These are phyloP conservation scores for Mya arenaria DNA, from an alignment of 1,140 invertebrate species.

Conservation along the genomic window DNA sequence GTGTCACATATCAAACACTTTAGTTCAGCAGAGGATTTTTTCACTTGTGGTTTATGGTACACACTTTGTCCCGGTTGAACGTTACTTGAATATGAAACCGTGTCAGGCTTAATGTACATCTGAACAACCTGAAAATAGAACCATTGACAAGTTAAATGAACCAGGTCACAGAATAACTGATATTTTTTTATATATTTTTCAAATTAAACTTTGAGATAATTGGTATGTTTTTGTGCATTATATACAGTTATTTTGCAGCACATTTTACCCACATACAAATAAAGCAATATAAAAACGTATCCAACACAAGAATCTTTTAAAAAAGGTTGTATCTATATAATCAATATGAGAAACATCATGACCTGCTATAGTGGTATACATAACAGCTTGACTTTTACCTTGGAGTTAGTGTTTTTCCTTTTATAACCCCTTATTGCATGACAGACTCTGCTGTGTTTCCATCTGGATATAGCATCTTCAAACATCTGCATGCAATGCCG, in stretches of 20 bases:
- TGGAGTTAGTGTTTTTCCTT: slow-evolving; percentile 43
- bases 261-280: too few species aligned
- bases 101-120: slow-evolving; percentile 53
- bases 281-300: too few species aligned
- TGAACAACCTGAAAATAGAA: slow-evolving; percentile 46
- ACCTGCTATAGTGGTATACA: too few species aligned
- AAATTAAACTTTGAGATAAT: too few species aligned
- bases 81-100: slow-evolving; percentile 33
- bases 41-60: slow-evolving; percentile 39
- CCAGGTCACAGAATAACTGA: neutral
- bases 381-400: too few species aligned
- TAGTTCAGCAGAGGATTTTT: slow-evolving; percentile 41
- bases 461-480: slow-evolving; percentile 72
- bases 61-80: slow-evolving; percentile 34
- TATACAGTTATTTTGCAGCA: too few species aligned
- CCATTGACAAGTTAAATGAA: neutral
- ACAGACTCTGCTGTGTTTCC: slow-evolving; percentile 73
- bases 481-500: slow-evolving; percentile 75
- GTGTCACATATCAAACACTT: slow-evolving; percentile 70
- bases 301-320: too few species aligned
- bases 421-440: slow-evolving; percentile 60
- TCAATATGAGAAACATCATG: too few species aligned
- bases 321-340: too few species aligned
- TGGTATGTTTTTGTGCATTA: too few species aligned
- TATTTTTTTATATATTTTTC: too few species aligned